Evolutionary conservation across 2,888 invertebrate genomes (phyloP), one percentile per base, ranked within the genome.

Genomic region (Epinotia bilunana): DNA sequence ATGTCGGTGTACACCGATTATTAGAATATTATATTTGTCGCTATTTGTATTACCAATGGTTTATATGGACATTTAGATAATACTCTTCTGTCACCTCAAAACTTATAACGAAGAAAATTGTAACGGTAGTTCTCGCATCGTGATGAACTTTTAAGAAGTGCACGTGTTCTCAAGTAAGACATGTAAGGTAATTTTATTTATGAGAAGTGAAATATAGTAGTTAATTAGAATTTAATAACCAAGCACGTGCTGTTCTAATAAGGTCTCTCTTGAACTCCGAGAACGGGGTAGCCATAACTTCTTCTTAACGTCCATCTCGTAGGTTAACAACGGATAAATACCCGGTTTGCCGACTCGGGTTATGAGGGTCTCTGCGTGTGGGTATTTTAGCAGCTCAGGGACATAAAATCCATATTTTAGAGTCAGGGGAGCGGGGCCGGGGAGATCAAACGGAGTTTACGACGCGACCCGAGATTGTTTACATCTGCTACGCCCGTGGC

Each of bases 381-480:
- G 88, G 91, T 91, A 89, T 92, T 90, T 91, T 85, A 91, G 91
- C 91, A 90, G 88, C 89, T 88, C 84, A 88, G 86, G 85, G 88
- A 87, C 91, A 92, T 92, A 92, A 93, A 93, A 92, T 92, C 88
- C 92, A 93, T 93, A 92, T 92, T 93, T 93, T 91, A 93, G 89
- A 90, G 90, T 86, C 84, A 80, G 80, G 81, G 80, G 79, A 81
- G 84, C 82, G 83, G 85, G 83, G 83, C 82, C 81, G 86, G 90
- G 88, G 88, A 91, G 91, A 93, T 94, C 93, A 94, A 94, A 93
- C 92, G 90, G 87, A 89, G 84, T 94, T 94, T 93, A 94, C 90
- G 93, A 91, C 90, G 86, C 86, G 88, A 86, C 86, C 88, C 88
- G 90, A 90, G 92, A 93, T 91, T 94, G 93, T 94, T 93, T 93